These are phyloP conservation scores for Nipponia nippon DNA, from an alignment of 2,113 vertebrate species.

Conservation along the genomic window DNA sequence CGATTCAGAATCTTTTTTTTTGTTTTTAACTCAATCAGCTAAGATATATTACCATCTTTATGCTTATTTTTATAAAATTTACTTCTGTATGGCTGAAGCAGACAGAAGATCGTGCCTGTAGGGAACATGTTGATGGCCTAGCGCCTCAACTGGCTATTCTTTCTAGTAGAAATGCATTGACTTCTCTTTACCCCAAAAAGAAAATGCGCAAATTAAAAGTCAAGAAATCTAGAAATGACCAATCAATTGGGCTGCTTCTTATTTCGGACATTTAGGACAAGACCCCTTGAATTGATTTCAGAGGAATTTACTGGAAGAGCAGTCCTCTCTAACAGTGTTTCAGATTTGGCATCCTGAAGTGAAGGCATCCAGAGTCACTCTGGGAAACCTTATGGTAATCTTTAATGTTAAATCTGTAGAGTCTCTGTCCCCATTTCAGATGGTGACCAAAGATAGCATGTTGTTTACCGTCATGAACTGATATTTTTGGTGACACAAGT, in stretches of 20 bases:
- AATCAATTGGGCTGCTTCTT: not conserved
- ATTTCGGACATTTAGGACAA: not conserved
- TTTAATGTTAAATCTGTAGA: not conserved
- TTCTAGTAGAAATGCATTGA: not conserved
- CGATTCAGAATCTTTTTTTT: not conserved
- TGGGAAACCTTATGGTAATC: not conserved
- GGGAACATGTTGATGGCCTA: not conserved
- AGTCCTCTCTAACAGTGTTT: not conserved
- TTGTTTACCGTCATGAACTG: not conserved
- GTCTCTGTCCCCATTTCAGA: not conserved
- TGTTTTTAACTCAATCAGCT: not conserved
- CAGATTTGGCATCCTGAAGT: not conserved
- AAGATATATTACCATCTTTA: not conserved
- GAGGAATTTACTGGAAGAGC: not conserved
- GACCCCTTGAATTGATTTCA: not conserved
- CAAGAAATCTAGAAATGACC: not conserved
- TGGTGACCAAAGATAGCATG: not conserved
- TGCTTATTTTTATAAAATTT: not conserved
- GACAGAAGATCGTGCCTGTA: not conserved
- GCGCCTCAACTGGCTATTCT: not conserved
- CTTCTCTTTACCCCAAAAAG: not conserved
- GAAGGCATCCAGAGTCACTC: not conserved
- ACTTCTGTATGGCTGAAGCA: not conserved
- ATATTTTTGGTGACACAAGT: not conserved
- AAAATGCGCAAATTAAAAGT: not conserved